A percentile compares a stretch with the other conserved stretches of the same genome.
phyloP scores from a whole-genome alignment of 1,140 invertebrate species.

The Drosophila mayri region DNA sequence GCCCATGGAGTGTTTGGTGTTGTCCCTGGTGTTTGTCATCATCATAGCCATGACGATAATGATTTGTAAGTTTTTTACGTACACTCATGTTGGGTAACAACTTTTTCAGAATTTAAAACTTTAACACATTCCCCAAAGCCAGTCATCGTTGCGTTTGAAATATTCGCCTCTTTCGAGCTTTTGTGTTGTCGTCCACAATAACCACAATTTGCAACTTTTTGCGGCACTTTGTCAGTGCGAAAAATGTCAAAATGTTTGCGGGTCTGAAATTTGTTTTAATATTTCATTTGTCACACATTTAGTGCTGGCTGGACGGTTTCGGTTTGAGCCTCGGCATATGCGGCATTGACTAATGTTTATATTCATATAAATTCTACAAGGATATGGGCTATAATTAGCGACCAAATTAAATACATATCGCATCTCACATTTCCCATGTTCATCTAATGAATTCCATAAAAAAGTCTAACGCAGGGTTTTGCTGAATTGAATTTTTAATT shows the following conservation, averaged over 20 bases:
- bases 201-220: constrained; percentile 82
- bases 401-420: constrained; percentile 5
- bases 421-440: not conserved
- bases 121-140: constrained; percentile 63
- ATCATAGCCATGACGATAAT: constrained; percentile 39
- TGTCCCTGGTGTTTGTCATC: constrained; percentile 29
- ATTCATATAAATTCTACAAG: not conserved
- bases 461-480: not conserved
- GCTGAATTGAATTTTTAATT: constrained; percentile 37
- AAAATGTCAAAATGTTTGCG: constrained; percentile 75
- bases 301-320: constrained; percentile 27
- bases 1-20: constrained; percentile 18
- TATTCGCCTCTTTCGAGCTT: constrained; percentile 58
- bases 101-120: constrained; percentile 61
- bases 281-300: constrained; percentile 78
- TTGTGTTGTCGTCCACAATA: constrained; percentile 72
- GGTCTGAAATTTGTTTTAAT: constrained; percentile 73
- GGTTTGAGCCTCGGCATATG: constrained; percentile 8
- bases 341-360: constrained; percentile 49
- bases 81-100: constrained; percentile 16
- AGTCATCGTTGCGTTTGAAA: constrained; percentile 68
- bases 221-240: constrained; percentile 65
- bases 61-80: constrained; percentile 50
- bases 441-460: constrained; percentile 1
- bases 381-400: constrained; percentile 3